A percentile compares a stretch with the other conserved stretches of the same genome.
These are phyloP conservation scores for Pollimyrus isidori DNA, from an alignment of 2,113 vertebrate genomes.

Conservation along the genomic window DNA sequence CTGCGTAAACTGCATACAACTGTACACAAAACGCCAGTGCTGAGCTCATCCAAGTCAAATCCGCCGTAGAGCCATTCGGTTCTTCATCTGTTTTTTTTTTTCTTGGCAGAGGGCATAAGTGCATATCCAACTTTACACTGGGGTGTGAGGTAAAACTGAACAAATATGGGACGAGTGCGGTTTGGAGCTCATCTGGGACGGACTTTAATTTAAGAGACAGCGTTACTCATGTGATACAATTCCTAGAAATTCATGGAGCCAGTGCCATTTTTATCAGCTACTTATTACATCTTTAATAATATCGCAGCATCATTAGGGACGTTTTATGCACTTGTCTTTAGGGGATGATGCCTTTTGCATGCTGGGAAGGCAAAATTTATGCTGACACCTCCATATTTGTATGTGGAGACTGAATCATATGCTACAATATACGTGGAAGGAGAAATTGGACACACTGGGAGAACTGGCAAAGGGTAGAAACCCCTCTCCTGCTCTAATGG, in stretches of 20 bases:
- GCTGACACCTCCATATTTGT: not conserved
- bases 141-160: not conserved
- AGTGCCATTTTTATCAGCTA: not conserved
- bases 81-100: not conserved
- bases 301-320: not conserved
- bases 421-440: not conserved
- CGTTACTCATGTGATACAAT: not conserved
- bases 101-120: not conserved
- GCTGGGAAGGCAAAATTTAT: not conserved
- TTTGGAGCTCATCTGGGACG: not conserved
- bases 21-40: not conserved
- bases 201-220: not conserved
- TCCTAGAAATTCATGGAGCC: not conserved
- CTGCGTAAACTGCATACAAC: not conserved
- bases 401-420: not conserved
- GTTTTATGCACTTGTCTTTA: not conserved
- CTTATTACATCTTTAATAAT: not conserved
- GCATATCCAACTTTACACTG: not conserved
- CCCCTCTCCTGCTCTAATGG: not conserved
- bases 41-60: not conserved
- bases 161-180: not conserved
- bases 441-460: not conserved
- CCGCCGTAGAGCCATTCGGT: not conserved
- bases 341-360: not conserved
- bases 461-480: not conserved